A percentile compares a stretch with the other conserved stretches of the same genome.
phyloP scores from a whole-genome alignment of 2,113 vertebrate species.

The Phocoena sinus region DNA sequence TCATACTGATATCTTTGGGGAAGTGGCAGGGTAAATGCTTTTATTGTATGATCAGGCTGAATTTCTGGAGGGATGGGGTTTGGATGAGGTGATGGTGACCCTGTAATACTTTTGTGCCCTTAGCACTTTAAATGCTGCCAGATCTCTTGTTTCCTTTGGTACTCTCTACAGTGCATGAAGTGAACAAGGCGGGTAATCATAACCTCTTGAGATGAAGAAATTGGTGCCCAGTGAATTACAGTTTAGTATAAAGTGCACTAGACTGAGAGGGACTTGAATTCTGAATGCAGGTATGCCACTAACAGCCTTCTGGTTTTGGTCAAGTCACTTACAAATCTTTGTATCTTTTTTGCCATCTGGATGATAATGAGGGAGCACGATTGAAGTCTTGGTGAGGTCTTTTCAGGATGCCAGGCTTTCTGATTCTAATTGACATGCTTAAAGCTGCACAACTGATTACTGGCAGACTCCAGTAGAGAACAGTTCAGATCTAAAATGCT shows the following conservation, averaged over 20 bases:
- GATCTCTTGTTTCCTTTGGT: neutral
- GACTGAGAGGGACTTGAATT: neutral
- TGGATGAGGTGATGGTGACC: neutral
- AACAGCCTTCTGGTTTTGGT: conserved; percentile 30
- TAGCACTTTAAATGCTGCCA: neutral
- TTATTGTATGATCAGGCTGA: neutral
- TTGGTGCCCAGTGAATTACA: neutral
- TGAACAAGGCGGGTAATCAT: neutral
- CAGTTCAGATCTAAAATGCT: neutral
- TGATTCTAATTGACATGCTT: conserved; percentile 12
- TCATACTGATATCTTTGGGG: neutral
- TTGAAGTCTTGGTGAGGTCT: conserved; percentile 24
- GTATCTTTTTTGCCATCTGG: neutral
- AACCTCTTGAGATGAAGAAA: conserved; percentile 12
- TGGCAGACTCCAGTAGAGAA: neutral
- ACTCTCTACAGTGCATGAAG: neutral
- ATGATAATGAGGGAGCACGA: neutral
- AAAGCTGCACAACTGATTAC: neutral
- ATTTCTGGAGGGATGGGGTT: neutral
- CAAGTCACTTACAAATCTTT: neutral
- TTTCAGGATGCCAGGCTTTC: conserved; percentile 28
- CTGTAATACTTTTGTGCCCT: neutral
- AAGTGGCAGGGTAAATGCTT: neutral
- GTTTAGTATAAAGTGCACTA: neutral
- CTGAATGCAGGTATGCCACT: neutral